These are phyloP conservation scores for Clanis bilineata DNA, from an alignment of 2,888 invertebrate species.

Conservation along the genomic window DNA sequence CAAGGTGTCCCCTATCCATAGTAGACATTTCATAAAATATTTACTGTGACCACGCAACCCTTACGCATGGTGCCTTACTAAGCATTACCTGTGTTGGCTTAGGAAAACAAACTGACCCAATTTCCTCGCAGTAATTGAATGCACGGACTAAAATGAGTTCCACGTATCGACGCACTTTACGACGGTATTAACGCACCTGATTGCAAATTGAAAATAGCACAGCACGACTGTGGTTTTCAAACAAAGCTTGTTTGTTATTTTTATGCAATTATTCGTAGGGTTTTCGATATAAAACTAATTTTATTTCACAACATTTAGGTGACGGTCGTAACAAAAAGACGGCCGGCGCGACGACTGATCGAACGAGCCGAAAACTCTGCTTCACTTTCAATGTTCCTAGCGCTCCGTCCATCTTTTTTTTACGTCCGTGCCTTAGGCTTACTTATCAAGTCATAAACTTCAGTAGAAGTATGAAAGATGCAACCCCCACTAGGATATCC, in stretches of 20 bases:
- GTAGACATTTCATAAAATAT: not conserved
- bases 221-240: not conserved
- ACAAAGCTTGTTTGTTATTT: not conserved
- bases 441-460: too few species aligned
- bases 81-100: not conserved
- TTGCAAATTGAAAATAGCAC: conserved; percentile 10
- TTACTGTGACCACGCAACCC: not conserved
- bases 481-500: too few species aligned
- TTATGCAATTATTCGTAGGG: too few species aligned
- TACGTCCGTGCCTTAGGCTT: too few species aligned
- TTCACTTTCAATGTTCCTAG: too few species aligned
- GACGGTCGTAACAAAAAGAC: too few species aligned
- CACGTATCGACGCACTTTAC: not conserved
- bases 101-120: conserved; percentile 16
- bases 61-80: not conserved
- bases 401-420: too few species aligned
- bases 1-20: not conserved
- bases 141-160: conserved; percentile 4
- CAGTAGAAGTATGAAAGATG: too few species aligned
- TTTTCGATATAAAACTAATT: too few species aligned
- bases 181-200: not conserved
- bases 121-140: not conserved
- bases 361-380: too few species aligned
- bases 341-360: too few species aligned
- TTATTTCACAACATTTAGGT: too few species aligned